A percentile compares a stretch with the other conserved stretches of the same genome.
These are phyloP conservation scores for Megamerina dolium DNA, from an alignment of 2,888 invertebrate genomes.

Conservation along the genomic window DNA sequence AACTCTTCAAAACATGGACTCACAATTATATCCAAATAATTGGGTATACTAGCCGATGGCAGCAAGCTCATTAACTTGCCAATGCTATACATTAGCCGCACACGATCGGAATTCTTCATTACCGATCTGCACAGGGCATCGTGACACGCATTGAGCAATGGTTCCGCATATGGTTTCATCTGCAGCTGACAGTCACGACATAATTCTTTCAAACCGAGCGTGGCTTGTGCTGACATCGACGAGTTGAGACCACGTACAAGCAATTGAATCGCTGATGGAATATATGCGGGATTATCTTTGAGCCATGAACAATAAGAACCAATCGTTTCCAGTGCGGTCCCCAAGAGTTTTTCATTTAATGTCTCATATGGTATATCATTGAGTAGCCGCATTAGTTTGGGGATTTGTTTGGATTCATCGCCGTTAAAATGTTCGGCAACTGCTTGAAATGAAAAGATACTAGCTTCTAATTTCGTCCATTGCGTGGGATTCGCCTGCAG, in stretches of 20 bases:
- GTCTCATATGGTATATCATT: conserved; percentile 59
- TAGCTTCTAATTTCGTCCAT: conserved; percentile 61
- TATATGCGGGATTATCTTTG: conserved; percentile 61
- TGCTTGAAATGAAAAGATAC: conserved; percentile 61
- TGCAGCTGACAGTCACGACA: conserved; percentile 72
- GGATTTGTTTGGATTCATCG: conserved; percentile 55
- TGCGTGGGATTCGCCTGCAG: conserved; percentile 45
- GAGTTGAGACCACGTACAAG: conserved; percentile 61
- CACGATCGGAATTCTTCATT: conserved; percentile 61
- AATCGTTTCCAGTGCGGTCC: conserved; percentile 69
- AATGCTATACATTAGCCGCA: conserved; percentile 69
- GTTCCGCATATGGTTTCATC: conserved; percentile 69
- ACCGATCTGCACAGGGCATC: conserved; percentile 54
- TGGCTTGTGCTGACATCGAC: conserved; percentile 70
- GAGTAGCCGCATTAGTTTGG: conserved; percentile 57
- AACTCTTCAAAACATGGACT: conserved; percentile 62
- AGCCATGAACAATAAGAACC: conserved; percentile 87
- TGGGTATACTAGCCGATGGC: conserved; percentile 58
- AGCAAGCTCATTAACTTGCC: conserved; percentile 67
- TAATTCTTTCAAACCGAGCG: conserved; percentile 83
- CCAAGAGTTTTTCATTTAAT: conserved; percentile 58
- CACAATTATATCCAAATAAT: conserved; percentile 63
- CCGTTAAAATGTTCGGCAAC: conserved; percentile 59
- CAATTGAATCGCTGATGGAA: conserved; percentile 63
- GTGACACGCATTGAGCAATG: conserved; percentile 67